Percentiles rank a stretch among this genome's conserved stretches.
phyloP scores from a whole-genome alignment of 2,113 vertebrate species.

The Xiphorhynchus elegans region DNA sequence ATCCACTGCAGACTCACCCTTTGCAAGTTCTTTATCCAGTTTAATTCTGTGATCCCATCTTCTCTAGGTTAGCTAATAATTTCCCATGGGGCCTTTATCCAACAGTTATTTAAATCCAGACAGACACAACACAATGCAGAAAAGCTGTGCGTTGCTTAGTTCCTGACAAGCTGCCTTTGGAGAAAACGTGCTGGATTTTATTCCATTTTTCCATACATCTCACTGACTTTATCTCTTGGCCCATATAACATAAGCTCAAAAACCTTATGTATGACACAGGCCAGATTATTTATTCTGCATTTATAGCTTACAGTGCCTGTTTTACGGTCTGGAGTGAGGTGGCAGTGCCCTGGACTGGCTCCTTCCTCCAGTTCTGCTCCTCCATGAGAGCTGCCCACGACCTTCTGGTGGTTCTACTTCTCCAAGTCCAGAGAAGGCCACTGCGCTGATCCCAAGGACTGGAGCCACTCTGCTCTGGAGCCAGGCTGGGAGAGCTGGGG shows the following conservation, averaged over 20 bases:
- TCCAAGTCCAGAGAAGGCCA: background rate
- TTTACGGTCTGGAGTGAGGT: background rate
- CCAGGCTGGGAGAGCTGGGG: background rate
- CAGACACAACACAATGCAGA: background rate
- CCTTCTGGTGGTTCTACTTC: background rate
- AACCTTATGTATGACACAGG: background rate
- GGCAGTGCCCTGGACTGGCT: background rate
- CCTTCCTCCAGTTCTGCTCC: background rate
- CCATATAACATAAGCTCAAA: background rate
- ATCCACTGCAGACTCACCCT: conserved; percentile 42
- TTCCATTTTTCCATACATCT: background rate
- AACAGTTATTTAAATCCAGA: background rate
- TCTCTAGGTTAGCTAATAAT: conserved; percentile 43
- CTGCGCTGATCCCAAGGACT: background rate
- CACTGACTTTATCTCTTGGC: background rate
- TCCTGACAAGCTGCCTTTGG: background rate
- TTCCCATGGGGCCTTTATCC: conserved; percentile 42
- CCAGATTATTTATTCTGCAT: background rate
- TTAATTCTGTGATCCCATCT: conserved; percentile 54
- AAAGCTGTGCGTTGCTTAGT: background rate
- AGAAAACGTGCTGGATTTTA: background rate
- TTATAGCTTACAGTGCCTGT: background rate
- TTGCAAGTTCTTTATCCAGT: conserved; percentile 46
- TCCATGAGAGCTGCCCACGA: background rate
- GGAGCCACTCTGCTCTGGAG: background rate